These are phyloP conservation scores for Solenopsis invicta DNA, from an alignment of 1,140 invertebrate species.

Conservation along the genomic window DNA sequence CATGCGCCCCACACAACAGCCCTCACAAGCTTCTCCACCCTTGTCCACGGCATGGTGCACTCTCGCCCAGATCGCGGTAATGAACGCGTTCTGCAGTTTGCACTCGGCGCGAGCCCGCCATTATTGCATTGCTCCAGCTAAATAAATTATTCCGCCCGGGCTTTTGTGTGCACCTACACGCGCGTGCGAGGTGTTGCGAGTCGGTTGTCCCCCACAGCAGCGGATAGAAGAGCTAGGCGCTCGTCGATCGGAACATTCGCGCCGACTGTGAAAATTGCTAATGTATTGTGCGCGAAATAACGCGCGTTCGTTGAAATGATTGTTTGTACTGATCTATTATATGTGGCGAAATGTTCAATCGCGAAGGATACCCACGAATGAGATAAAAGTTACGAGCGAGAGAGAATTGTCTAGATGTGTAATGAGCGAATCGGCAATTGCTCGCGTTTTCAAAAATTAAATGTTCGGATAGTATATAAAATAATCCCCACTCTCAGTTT, in stretches of 20 bases:
- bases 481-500: neutral
- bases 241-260: constrained; percentile 27
- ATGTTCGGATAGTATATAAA: neutral
- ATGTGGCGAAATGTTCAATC: constrained; percentile 3
- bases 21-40: constrained; percentile 12
- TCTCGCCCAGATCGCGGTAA: constrained; percentile 76
- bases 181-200: constrained; percentile 33
- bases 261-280: constrained; percentile 37
- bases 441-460: neutral
- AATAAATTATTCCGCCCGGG: constrained; percentile 81
- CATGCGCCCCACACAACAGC: neutral
- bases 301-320: constrained; percentile 12
- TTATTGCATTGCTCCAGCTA: constrained; percentile 83
- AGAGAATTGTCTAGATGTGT: constrained; percentile 61
- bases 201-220: constrained; percentile 1
- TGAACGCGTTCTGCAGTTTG: constrained; percentile 81
- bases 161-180: constrained; percentile 25
- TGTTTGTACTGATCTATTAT: constrained; percentile 23
- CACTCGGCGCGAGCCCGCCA: constrained; percentile 74
- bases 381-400: constrained; percentile 2
- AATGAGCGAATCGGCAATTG: neutral
- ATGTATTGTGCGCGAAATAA: constrained; percentile 40
- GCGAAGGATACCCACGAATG: neutral
- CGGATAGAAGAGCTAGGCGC: neutral
- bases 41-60: constrained; percentile 67